Percentiles rank a stretch among this genome's conserved stretches.
These are phyloP conservation scores for Ptilonorhynchus violaceus DNA, from an alignment of 2,113 vertebrate genomes.

Conservation along the genomic window DNA sequence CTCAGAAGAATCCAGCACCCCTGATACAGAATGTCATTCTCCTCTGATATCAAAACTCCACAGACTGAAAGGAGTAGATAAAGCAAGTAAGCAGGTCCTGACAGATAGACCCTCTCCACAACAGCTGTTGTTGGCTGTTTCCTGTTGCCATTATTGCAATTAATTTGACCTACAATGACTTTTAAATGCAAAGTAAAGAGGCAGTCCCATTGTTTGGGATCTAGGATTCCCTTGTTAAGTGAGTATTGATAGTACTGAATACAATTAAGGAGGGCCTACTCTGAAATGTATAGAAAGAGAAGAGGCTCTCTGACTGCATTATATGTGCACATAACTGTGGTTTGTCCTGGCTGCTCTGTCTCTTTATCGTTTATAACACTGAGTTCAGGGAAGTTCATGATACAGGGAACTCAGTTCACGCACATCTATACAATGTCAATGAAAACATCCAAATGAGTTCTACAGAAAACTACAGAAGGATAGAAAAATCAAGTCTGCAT, in stretches of 20 bases:
- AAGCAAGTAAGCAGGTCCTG: background rate
- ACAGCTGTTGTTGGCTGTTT: background rate
- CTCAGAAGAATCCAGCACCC: background rate
- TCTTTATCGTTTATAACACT: background rate
- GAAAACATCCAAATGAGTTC: background rate
- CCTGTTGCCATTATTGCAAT: background rate
- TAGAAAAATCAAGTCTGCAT: background rate
- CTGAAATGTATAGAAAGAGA: background rate
- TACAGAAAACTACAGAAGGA: background rate
- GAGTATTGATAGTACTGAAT: background rate
- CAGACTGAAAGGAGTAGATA: background rate
- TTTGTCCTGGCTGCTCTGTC: background rate
- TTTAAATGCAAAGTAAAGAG: background rate
- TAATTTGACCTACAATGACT: background rate
- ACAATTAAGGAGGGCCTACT: background rate
- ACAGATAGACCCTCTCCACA: background rate
- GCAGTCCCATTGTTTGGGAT: background rate
- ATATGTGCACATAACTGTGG: background rate
- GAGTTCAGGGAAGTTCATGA: background rate
- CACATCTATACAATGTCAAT: background rate
- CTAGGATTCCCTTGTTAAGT: background rate
- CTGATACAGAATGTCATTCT: background rate
- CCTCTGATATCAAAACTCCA: background rate
- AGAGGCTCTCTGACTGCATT: background rate
- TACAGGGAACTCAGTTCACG: background rate